Evolutionary conservation across 37 sponge, comb jelly and placozoan genomes (phyloP), one percentile per base, ranked within the genome.

Genomic region (Axinella damicornis): DNA sequence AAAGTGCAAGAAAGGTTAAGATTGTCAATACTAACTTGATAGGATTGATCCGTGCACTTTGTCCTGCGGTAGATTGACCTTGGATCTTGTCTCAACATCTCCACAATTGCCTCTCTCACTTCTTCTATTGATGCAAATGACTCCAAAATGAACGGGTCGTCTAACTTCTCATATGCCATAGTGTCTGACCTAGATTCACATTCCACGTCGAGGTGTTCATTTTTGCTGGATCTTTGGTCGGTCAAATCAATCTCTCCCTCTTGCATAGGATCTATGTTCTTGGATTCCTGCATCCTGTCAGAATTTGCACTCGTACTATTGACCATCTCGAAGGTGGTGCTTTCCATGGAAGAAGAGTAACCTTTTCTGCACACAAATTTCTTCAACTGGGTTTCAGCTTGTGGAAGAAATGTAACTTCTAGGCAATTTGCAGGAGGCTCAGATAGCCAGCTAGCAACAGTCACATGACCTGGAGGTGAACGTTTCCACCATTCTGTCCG

Each of bases 21-120:
- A 36, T 64, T 62, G 69, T 79, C 80, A 65, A 79, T 46, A 35
- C 54, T 79, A 30, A 79, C 30, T n/a, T 79, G 36, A 56, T 79
- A 79, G n/a, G 31, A 24, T 37, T 79, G 67, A 18, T 61, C 31
- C 11, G 66, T 57, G 67, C 66, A 79, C 54, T 79, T 79, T 25
- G 69, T 57, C 18, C 80, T 18, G 53, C 80, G 80, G 12, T 79
- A 79, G 1, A 68, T 56, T 4, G 80, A 79, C 30, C 80, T 65
- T 28, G 80, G 80, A 12, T 79, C 80, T 11, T 65, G 53, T 63
- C 30, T 41, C 66, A 79, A 53, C 27, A 79, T 46, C 18, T 22
- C 33, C 33, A 46, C 53, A 31, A 79, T 79, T 18, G 69, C 65
- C 38, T 65, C 31, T 25, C 67, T 18, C 14, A 40, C 67, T 24